Evolutionary conservation across 2,888 invertebrate species (phyloP), one percentile per base, ranked within the genome.

Genomic region (Apodemia duryi): DNA sequence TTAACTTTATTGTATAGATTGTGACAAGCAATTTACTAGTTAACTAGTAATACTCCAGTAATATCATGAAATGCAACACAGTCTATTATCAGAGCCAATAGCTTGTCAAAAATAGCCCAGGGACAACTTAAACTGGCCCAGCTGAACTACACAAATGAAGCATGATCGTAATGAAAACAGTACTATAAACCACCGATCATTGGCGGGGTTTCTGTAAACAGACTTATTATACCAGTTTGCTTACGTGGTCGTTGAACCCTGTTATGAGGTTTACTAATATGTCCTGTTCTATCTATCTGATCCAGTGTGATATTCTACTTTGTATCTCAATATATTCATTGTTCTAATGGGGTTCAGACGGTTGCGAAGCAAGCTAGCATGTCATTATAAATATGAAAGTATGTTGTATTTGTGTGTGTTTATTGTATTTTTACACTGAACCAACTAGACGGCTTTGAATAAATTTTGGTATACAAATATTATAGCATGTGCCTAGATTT

Each of bases 101-200:
- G 73, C 70, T 65, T 65, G 70, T 72, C 72, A 70, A 74, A 77
- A 77, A 76, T 76, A 77, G 73, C 69, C 65, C 68, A 67, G 65
- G 76, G 80, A 79, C 77, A 77, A 76, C 73, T 71, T 69, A 70
- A 73, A 78, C 76, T 74, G 75, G 77, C 74, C 73, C 74, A 75
- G 74, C 78, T 77, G 77, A 81, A 79, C 78, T 78, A 68, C 68
- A 78, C 78, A 79, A 83, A 81, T 80, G 76, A 83, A 79, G 78
- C 80, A 78, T 81, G 78, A 80, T 79, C 76, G 74, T 78, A 83
- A 79, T 84, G 78, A 78, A 82, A 51, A 80, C 77, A 81, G 77
- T 79, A 80, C 78, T 79, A 77, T 84, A 81, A 82, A 83, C 74
- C 78, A 72, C 75, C 78, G 80, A 81, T 79, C 75, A 76, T 72